Evolutionary conservation across 1,140 invertebrate genomes (phyloP).

Genomic region (Drosophila sulfurigaster): DNA sequence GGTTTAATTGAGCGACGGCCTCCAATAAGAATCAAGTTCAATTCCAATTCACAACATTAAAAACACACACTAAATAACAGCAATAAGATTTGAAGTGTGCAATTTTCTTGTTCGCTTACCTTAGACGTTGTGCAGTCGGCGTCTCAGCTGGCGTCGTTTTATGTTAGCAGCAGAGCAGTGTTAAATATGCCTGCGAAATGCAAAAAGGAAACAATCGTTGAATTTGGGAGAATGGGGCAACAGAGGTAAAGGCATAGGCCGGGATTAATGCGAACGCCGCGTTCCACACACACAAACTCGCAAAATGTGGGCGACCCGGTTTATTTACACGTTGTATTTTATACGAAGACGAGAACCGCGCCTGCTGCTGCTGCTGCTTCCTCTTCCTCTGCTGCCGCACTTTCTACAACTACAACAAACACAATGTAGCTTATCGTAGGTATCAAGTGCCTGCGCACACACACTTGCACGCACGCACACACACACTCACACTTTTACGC

Average conservation of each 20-base stretch:
- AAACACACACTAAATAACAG: constrained; percentile 25
- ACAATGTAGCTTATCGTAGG: constrained; percentile 41
- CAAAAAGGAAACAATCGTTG: constrained; percentile 50
- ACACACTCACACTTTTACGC: constrained; percentile 11
- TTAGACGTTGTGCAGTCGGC: constrained; percentile 19
- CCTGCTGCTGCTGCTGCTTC: constrained; percentile 48
- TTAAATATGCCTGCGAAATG: constrained; percentile 35
- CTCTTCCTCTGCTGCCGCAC: constrained; percentile 38
- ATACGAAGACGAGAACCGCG: constrained; percentile 48
- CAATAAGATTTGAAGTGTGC: constrained; percentile 12
- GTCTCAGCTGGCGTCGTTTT: constrained; percentile 28
- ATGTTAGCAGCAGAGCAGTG: constrained; percentile 20
- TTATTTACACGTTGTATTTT: constrained; percentile 67
- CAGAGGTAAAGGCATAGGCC: not conserved
- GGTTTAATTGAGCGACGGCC: constrained; percentile 76
- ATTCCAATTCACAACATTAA: constrained; percentile 15
- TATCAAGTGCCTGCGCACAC: constrained; percentile 51
- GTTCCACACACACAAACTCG: constrained; percentile 12
- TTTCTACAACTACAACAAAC: constrained; percentile 64
- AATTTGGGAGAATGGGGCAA: not conserved
- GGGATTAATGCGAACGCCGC: constrained; percentile 24
- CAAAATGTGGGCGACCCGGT: constrained; percentile 66
- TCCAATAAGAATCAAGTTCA: constrained; percentile 81
- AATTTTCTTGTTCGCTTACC: constrained; percentile 1
- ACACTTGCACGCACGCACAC: constrained; percentile 19